Conservation (phyloP, 2,113 vertebrate genomes). For the Synodontis membranacea region DNA sequence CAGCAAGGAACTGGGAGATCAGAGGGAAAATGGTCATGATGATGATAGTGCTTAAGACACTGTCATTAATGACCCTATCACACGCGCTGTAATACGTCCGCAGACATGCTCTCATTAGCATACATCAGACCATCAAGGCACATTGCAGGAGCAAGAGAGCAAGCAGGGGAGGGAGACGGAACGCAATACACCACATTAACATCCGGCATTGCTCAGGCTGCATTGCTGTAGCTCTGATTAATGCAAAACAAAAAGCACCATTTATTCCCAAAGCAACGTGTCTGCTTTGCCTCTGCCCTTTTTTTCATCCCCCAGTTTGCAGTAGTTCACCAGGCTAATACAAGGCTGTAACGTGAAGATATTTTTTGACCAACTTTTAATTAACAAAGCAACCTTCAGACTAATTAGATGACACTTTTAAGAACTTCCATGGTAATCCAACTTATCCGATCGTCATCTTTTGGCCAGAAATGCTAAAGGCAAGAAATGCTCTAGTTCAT, state of each 20-base stretch:
- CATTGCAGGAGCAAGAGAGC: slow-evolving; percentile 57
- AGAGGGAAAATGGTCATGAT: slow-evolving; percentile 71
- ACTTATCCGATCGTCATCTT: not conserved
- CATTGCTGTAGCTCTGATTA: slow-evolving; percentile 46
- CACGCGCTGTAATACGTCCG: slow-evolving; percentile 69
- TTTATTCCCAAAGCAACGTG: slow-evolving; percentile 50
- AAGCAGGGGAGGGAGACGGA: slow-evolving; percentile 59
- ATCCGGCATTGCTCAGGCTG: slow-evolving; percentile 52
- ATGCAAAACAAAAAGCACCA: slow-evolving; percentile 49
- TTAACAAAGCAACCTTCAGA: slow-evolving; percentile 7
- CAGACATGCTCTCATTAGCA: slow-evolving; percentile 74
- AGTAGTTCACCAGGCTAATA: slow-evolving; percentile 29
- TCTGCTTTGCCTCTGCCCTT: slow-evolving; percentile 16
- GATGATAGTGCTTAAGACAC: slow-evolving; percentile 76
- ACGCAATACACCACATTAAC: slow-evolving; percentile 60
- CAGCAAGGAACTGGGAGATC: slow-evolving; percentile 64
- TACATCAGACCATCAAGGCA: slow-evolving; percentile 66
- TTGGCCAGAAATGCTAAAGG: not conserved
- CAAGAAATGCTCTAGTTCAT: not conserved
- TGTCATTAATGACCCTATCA: slow-evolving; percentile 73
- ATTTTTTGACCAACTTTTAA: slow-evolving; percentile 23
- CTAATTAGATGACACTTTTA: slow-evolving; percentile 16
- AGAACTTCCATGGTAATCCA: not conserved
- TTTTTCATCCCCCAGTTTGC: not conserved
- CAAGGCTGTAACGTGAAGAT: slow-evolving; percentile 25